Evolutionary conservation across 2,113 vertebrate species (phyloP).

Genomic region (Ochotona princeps): DNA sequence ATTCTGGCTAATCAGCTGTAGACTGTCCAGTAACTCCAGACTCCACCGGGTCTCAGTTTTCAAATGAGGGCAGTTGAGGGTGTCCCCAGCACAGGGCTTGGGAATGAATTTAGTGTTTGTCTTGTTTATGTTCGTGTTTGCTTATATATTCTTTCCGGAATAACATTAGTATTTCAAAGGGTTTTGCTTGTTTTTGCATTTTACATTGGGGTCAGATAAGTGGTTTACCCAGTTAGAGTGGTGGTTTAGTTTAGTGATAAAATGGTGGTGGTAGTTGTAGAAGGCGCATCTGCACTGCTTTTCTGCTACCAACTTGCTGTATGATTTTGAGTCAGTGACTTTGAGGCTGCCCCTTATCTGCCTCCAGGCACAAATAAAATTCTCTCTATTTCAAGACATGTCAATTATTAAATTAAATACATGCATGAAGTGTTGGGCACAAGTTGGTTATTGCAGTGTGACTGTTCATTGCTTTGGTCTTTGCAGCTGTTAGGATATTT

Average conservation of each 20-base stretch:
- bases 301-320: neutral
- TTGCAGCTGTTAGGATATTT: neutral
- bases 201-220: neutral
- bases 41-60: neutral
- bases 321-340: neutral
- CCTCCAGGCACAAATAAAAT: neutral
- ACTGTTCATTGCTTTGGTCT: neutral
- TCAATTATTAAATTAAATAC: neutral
- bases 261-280: neutral
- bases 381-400: neutral
- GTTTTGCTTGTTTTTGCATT: neutral
- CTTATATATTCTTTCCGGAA: neutral
- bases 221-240: neutral
- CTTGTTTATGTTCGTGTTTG: neutral
- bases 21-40: neutral
- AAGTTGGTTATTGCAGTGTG: neutral
- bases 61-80: neutral
- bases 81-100: neutral
- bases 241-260: neutral
- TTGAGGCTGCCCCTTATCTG: neutral
- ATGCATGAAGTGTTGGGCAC: neutral
- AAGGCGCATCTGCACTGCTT: neutral
- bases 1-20: neutral
- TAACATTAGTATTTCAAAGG: neutral
- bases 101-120: neutral